Percentiles rank a stretch among this genome's conserved stretches.
phyloP scores from a whole-genome alignment of 2,797 vertebrate genomes.

The Scyliorhinus canicula region DNA sequence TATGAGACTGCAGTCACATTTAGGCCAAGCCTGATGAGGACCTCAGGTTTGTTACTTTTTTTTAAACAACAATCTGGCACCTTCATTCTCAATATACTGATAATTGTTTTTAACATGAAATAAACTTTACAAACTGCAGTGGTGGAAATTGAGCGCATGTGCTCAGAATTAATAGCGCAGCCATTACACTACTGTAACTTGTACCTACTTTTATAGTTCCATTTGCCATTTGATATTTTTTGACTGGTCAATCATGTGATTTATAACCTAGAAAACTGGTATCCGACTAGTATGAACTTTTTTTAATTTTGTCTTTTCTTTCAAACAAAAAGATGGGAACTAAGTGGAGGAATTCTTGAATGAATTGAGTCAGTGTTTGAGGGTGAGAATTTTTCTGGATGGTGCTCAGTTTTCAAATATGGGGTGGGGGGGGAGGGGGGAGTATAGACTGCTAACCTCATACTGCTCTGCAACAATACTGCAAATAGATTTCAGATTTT shows the following conservation, averaged over 20 bases:
- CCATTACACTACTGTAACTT: not conserved
- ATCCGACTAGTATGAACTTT: not conserved
- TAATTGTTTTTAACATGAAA: not conserved
- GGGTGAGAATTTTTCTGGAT: not conserved
- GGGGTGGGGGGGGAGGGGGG: not conserved
- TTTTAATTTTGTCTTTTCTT: not conserved
- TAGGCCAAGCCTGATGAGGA: not conserved
- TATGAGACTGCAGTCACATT: not conserved
- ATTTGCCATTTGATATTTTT: not conserved
- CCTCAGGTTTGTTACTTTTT: not conserved
- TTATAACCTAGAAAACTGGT: constrained; percentile 13
- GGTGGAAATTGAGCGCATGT: not conserved
- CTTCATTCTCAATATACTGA: not conserved
- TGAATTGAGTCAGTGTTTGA: not conserved
- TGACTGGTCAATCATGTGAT: not conserved
- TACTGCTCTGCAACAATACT: not conserved
- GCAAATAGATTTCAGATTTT: constrained; percentile 19
- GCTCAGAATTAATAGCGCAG: not conserved
- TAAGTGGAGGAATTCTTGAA: not conserved
- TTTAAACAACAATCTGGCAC: not conserved
- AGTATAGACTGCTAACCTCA: not conserved
- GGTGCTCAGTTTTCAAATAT: not conserved
- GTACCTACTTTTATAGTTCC: not conserved
- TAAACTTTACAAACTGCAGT: not conserved
- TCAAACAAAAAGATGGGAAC: not conserved